Evolutionary conservation across 2,797 vertebrate genomes (phyloP), one percentile per base, ranked within the genome.

Genomic region (Scarus forsteni): DNA sequence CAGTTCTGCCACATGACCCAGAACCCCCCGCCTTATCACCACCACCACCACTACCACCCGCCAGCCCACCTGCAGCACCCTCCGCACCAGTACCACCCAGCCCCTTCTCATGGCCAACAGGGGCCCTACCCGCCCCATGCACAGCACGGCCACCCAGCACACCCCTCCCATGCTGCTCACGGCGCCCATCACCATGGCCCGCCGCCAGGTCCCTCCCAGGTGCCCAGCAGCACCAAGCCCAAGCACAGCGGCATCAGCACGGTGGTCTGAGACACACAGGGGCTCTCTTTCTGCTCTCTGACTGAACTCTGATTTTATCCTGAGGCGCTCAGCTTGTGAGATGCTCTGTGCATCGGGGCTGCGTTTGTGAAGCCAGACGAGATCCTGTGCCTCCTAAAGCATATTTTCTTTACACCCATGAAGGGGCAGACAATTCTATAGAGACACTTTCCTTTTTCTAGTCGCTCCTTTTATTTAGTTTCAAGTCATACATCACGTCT

Each of bases 231-330:
- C 94, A 88, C 94, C 79, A 99, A 99, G 92, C 92, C 96, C 91
- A 99, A 99, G 85, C 96, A 98, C 94, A 99, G 96, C 0, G 98
- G 97, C 88, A 99, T 99, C 93, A 99, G 97, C 91, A 99, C 98
- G 35, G 94, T 98, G 85, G 98, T 99, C 89, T 99, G 95, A 94
- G 70, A 60, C 8, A n/a, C 40, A 43, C 46, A 0, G 38, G 40
- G 42, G 56, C 65, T 38, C 52, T 54, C 52, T 56, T 19, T 44
- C 10, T 7, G 44, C 60, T 64, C 73, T 56, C 75, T 63, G 76
- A 86, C 55, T 74, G 88, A 74, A 82, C 76, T 87, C 46, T 85
- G 55, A 84, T 53, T 79, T 83, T 81, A 85, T 84, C 85, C 83
- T 13, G 45, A 89, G 89, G 86, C 92, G 82, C 80, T 85, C 63